A percentile compares a stretch with the other conserved stretches of the same genome.
These are phyloP conservation scores for Chlorodrepanis virens DNA, from an alignment of 2,113 vertebrate species.

Conservation along the genomic window DNA sequence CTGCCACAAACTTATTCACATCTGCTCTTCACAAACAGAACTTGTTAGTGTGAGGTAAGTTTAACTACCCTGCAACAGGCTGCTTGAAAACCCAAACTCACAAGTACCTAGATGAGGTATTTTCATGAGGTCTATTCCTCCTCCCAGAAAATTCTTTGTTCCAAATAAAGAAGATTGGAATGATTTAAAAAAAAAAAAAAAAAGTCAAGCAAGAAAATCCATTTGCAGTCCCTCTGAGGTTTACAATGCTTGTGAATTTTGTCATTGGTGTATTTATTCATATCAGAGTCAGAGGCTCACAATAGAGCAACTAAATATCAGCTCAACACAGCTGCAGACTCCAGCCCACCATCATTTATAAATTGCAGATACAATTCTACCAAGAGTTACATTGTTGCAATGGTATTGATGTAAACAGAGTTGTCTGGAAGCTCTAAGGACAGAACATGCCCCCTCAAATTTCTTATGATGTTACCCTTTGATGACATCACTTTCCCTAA, in stretches of 20 bases:
- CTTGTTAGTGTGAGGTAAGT: background rate
- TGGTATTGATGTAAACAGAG: background rate
- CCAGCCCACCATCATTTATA: background rate
- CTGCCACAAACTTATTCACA: background rate
- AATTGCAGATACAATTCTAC: slow-evolving; percentile 18
- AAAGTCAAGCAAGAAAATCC: background rate
- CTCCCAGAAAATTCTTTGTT: background rate
- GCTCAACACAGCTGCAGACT: slow-evolving; percentile 50
- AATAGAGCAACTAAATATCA: slow-evolving; percentile 48
- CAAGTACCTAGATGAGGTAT: background rate
- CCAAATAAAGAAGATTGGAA: background rate
- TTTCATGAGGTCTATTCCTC: background rate
- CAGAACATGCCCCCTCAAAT: background rate
- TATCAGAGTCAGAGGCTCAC: background rate
- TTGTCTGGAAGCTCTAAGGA: background rate
- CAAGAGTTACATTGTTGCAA: background rate
- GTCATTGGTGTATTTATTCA: slow-evolving; percentile 24
- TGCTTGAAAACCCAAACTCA: background rate
- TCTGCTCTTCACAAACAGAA: background rate
- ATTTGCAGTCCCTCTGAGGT: slow-evolving; percentile 17
- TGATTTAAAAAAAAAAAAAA: background rate
- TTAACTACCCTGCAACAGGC: background rate
- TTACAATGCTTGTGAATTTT: slow-evolving; percentile 2
- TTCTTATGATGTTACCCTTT: background rate
- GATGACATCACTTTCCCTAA: background rate